These are phyloP conservation scores for Dicyrtomina minuta DNA, from an alignment of 2,888 invertebrate genomes.

Conservation along the genomic window DNA sequence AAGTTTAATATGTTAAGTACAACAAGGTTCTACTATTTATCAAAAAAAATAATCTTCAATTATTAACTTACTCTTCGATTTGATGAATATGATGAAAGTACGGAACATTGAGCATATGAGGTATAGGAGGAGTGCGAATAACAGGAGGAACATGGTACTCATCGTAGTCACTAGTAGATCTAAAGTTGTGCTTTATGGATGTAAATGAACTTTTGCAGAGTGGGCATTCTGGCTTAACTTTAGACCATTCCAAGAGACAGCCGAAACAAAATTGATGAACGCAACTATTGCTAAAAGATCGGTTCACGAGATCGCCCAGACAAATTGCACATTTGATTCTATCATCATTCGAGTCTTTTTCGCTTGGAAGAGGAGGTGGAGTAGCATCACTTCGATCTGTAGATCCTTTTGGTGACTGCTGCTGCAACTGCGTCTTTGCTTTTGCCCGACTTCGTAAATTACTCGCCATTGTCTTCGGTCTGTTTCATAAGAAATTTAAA, in stretches of 20 bases:
- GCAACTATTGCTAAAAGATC: slow-evolving; percentile 88
- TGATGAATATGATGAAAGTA: slow-evolving; percentile 19
- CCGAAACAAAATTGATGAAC: slow-evolving; percentile 92
- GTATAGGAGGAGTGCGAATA: slow-evolving; percentile 16
- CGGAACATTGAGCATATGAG: slow-evolving; percentile 8
- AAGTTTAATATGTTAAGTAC: no score
- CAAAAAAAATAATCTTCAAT: background rate
- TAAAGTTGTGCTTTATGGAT: slow-evolving; percentile 88
- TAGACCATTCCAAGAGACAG: slow-evolving; percentile 91
- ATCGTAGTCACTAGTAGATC: slow-evolving; percentile 83
- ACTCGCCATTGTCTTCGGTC: slow-evolving; percentile 18
- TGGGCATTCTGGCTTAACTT: slow-evolving; percentile 90
- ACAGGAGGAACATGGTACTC: slow-evolving; percentile 65
- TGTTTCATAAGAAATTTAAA: background rate
- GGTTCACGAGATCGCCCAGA: slow-evolving; percentile 79
- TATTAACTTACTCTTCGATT: slow-evolving; percentile 15
- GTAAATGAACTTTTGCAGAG: slow-evolving; percentile 89
- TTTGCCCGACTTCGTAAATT: slow-evolving; percentile 27
- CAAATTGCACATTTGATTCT: slow-evolving; percentile 82
- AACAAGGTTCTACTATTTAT: background rate
- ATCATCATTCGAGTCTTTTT: slow-evolving; percentile 33
- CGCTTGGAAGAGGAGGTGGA: background rate
- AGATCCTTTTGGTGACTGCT: background rate
- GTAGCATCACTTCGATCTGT: background rate
- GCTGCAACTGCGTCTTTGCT: background rate